Percentiles rank a stretch among this genome's conserved stretches.
phyloP scores from a whole-genome alignment of 1,140 invertebrate genomes.

The Frieseomelitta varia region DNA sequence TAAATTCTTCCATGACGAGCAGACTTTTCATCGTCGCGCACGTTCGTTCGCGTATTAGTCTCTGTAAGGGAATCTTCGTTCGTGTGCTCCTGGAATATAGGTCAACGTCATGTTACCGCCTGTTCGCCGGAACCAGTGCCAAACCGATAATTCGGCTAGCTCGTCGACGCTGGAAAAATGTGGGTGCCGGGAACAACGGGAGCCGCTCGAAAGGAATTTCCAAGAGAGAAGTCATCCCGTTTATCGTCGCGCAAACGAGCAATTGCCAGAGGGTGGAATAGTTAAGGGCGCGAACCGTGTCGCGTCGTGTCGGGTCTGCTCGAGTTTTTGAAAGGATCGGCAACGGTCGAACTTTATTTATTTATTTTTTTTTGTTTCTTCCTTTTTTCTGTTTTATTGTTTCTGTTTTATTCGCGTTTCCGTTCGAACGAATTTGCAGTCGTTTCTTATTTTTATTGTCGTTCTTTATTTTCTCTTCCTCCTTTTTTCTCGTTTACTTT shows the following conservation, averaged over 20 bases:
- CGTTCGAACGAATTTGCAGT: not conserved
- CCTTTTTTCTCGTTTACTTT: fast-evolving
- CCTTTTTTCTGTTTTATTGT: not conserved
- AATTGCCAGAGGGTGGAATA: constrained; percentile 17
- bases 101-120: constrained; percentile 31
- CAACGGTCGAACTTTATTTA: not conserved
- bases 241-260: constrained; percentile 42
- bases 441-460: not conserved
- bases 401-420: not conserved
- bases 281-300: not conserved
- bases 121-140: constrained; percentile 36
- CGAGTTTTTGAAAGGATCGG: not conserved
- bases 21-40: not conserved
- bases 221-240: constrained; percentile 30
- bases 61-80: constrained; percentile 9
- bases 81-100: not conserved
- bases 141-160: constrained; percentile 49
- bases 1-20: not conserved
- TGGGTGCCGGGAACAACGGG: constrained; percentile 19
- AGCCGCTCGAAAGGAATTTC: constrained; percentile 20
- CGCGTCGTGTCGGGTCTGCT: not conserved
- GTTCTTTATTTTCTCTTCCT: not conserved
- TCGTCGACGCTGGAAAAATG: constrained; percentile 37
- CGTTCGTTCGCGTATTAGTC: not conserved
- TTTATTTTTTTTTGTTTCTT: no score